phyloP scores from a whole-genome alignment of 2,113 vertebrate genomes.

The Gallinago jamesoni region DNA sequence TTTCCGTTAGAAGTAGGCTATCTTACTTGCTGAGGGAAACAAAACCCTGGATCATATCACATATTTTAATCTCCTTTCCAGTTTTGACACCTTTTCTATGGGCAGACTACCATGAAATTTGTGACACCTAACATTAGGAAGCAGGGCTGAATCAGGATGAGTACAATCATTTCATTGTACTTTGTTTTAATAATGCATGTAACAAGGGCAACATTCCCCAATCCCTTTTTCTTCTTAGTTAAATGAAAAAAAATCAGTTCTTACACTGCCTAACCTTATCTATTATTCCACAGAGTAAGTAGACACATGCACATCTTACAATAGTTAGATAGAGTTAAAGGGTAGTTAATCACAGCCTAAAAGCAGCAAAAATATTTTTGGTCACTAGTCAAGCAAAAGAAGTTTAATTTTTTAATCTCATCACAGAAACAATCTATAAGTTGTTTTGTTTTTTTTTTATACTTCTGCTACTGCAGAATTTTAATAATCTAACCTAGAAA shows the following conservation, averaged over 20 bases:
- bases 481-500: not conserved
- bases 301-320: not conserved
- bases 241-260: not conserved
- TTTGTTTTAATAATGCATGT: not conserved
- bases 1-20: not conserved
- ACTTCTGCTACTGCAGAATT: not conserved
- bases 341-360: not conserved
- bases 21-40: not conserved
- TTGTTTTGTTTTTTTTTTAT: not conserved
- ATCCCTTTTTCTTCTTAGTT: not conserved
- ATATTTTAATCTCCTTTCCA: not conserved
- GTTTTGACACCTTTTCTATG: not conserved
- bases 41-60: not conserved
- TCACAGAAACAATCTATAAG: not conserved
- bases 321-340: not conserved
- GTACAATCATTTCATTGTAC: not conserved
- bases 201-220: fast-evolving
- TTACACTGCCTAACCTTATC: not conserved
- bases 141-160: not conserved
- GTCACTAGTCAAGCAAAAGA: not conserved
- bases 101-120: not conserved
- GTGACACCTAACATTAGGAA: not conserved
- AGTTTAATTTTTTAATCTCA: not conserved
- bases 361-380: not conserved
- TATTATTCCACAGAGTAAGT: not conserved